Percentiles rank a stretch among this genome's conserved stretches.
Evolutionary conservation across 2,888 invertebrate genomes (phyloP).

Genomic region (Aphidoletes aphidimyza): DNA sequence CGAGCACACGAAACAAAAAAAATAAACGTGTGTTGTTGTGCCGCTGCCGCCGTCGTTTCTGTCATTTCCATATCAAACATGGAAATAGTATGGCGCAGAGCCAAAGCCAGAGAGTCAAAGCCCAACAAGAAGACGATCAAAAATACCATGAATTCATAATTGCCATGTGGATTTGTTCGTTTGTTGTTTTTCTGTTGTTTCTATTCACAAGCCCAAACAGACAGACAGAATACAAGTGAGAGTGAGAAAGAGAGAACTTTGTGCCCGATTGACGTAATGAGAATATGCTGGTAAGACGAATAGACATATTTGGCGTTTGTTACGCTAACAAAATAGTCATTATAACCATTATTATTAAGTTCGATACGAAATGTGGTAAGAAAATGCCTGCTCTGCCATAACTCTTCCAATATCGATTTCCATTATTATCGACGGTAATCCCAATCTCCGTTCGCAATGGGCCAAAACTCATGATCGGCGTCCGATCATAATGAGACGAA

Average conservation of each 20-base stretch:
- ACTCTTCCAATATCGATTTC: no score
- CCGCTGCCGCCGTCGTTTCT: background rate
- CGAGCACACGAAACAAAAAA: background rate
- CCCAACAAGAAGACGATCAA: conserved; percentile 47
- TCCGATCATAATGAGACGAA: conserved; percentile 14
- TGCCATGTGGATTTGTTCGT: background rate
- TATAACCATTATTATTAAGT: conserved; percentile 27
- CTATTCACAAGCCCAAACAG: background rate
- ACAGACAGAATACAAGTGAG: background rate
- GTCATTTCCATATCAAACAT: conserved; percentile 47
- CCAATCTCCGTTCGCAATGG: no score
- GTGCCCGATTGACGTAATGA: background rate
- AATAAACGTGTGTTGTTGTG: background rate
- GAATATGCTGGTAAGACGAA: background rate
- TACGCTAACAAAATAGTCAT: conserved; percentile 36
- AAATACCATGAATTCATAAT: background rate
- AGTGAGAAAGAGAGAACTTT: background rate
- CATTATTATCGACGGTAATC: no score
- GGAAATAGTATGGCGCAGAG: background rate
- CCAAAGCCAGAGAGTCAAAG: background rate
- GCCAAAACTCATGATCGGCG: no score
- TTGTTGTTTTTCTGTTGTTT: background rate
- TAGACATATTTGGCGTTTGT: conserved; percentile 45
- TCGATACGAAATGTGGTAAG: background rate
- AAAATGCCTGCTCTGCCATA: background rate